A percentile compares a stretch with the other conserved stretches of the same genome.
Evolutionary conservation across 2,797 vertebrate species (phyloP).

Genomic region (Onychomys leucogaster): DNA sequence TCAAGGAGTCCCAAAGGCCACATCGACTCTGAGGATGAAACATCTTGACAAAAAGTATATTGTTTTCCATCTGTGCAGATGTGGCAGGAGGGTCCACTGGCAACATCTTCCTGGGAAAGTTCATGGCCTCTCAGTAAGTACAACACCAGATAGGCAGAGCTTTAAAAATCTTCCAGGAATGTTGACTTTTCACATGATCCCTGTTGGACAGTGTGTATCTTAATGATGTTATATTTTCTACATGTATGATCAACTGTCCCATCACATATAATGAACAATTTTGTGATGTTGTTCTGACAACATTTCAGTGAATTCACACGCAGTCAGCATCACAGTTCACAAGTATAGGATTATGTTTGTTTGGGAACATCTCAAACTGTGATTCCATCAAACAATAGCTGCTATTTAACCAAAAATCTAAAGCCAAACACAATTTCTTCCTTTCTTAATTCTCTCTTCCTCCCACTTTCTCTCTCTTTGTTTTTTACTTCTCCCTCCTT

Average conservation of each 20-base stretch:
- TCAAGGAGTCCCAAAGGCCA: not conserved
- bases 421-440: too few species aligned
- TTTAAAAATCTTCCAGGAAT: not conserved
- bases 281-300: not conserved
- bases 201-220: not conserved
- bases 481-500: too few species aligned
- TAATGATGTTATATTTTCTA: not conserved
- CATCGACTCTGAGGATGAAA: not conserved
- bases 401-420: too few species aligned
- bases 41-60: not conserved
- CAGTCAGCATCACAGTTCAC: not conserved
- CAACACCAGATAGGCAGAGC: not conserved
- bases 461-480: too few species aligned
- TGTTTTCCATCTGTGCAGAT: too few species aligned
- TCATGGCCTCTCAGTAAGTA: not conserved
- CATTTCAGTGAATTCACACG: not conserved
- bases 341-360: not conserved
- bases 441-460: too few species aligned
- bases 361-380: not conserved
- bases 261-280: not conserved
- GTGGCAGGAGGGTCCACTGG: not conserved
- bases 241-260: not conserved
- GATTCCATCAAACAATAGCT: not conserved
- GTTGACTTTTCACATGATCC: not conserved
- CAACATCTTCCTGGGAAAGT: not conserved